These are phyloP conservation scores for Anthonomus grandis DNA, from an alignment of 1,140 invertebrate species.

Conservation along the genomic window DNA sequence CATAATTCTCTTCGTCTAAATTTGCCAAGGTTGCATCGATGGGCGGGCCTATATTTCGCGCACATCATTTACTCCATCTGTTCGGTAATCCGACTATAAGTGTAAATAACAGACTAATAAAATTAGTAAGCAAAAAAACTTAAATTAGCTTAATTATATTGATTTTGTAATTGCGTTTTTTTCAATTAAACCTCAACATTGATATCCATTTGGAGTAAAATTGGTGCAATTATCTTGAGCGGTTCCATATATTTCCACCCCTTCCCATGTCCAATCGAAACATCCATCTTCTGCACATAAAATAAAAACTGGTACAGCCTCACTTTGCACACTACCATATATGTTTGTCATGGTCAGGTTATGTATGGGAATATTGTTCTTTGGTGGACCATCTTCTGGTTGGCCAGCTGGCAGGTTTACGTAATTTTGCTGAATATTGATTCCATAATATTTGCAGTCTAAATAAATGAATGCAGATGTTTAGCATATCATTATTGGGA, in stretches of 20 bases:
- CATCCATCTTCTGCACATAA: slow-evolving; percentile 14
- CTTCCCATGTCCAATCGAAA: slow-evolving; percentile 11
- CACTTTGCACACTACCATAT: slow-evolving; percentile 4
- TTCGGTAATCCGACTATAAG: too few species aligned
- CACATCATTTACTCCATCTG: too few species aligned
- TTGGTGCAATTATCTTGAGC: slow-evolving; percentile 1
- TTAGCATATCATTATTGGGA: background rate
- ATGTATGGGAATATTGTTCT: slow-evolving; percentile 9
- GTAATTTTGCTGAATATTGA: slow-evolving; percentile 15
- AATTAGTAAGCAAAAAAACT: too few species aligned
- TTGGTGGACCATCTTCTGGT: background rate
- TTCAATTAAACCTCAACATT: slow-evolving; percentile 6
- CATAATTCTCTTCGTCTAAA: too few species aligned
- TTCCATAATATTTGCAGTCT: slow-evolving; percentile 10
- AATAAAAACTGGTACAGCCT: slow-evolving; percentile 7
- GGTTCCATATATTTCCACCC: background rate
- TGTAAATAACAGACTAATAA: too few species aligned
- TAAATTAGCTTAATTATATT: too few species aligned
- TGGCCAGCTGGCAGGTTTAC: background rate
- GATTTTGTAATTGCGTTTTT: slow-evolving; percentile 6
- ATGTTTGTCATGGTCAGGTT: slow-evolving; percentile 9
- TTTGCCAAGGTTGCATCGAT: too few species aligned
- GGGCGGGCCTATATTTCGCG: too few species aligned
- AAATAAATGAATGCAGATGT: background rate
- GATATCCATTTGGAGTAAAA: slow-evolving; percentile 7